Evolutionary conservation across 2,113 vertebrate species (phyloP).

Genomic region (Hypanus sabinus): DNA sequence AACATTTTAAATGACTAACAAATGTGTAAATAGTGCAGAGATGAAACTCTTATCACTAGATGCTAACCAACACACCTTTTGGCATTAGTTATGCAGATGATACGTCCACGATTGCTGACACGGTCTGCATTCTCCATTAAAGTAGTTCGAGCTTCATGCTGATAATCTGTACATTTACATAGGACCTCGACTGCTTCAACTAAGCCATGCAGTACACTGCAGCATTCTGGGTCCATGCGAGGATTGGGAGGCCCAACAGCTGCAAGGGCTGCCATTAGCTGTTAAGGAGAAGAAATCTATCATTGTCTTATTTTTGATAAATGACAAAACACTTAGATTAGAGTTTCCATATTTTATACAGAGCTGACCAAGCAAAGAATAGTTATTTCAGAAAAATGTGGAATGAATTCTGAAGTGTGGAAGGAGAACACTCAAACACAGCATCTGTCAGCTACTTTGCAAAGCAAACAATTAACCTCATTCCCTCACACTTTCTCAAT

Average conservation of each 20-base stretch:
- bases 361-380: not conserved
- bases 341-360: not conserved
- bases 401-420: not conserved
- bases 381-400: not conserved
- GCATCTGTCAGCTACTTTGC: not conserved
- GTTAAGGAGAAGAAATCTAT: conserved; percentile 6
- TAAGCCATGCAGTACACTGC: conserved; percentile 89
- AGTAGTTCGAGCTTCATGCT: conserved; percentile 77
- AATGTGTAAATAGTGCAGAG: not conserved
- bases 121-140: conserved; percentile 88
- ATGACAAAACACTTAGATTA: not conserved
- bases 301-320: not conserved
- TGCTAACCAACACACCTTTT: conserved; percentile 68
- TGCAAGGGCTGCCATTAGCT: conserved; percentile 90
- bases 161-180: conserved; percentile 89
- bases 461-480: not conserved
- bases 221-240: conserved; percentile 86
- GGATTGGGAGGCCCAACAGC: conserved; percentile 89
- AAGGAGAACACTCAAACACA: not conserved
- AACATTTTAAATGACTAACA: not conserved
- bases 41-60: not conserved
- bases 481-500: not conserved
- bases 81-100: conserved; percentile 92
- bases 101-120: conserved; percentile 84
- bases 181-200: conserved; percentile 85